Percentiles rank a stretch among this genome's conserved stretches.
Evolutionary conservation across 2,113 vertebrate genomes (phyloP).

Genomic region (Suncus etruscus): DNA sequence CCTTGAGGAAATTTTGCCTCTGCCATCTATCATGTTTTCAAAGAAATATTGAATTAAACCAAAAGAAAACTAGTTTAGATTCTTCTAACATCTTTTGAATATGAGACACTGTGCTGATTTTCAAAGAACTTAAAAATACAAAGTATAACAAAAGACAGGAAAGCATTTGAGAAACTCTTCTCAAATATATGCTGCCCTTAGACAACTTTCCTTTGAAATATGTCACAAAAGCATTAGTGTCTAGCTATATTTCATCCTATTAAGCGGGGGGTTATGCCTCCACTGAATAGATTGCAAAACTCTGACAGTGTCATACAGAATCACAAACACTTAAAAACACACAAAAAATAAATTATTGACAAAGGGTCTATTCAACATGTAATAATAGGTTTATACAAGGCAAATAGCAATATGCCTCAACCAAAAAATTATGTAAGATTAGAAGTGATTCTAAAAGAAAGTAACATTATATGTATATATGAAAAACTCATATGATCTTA

Average conservation of each 20-base stretch:
- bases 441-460: constrained; percentile 20
- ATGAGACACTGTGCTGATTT: constrained; percentile 63
- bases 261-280: background rate
- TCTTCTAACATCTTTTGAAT: constrained; percentile 77
- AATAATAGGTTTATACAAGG: background rate
- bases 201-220: constrained; percentile 76
- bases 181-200: constrained; percentile 69
- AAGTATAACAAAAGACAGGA: constrained; percentile 79
- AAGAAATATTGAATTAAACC: constrained; percentile 74
- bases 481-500: background rate
- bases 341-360: constrained; percentile 52
- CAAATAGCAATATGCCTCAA: background rate
- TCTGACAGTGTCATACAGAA: constrained; percentile 26
- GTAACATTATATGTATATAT: background rate
- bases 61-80: constrained; percentile 66
- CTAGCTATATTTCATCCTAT: constrained; percentile 66
- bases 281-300: constrained; percentile 42
- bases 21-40: constrained; percentile 76
- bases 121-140: constrained; percentile 77
- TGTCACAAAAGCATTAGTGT: constrained; percentile 63
- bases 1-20: constrained; percentile 77
- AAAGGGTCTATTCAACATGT: background rate
- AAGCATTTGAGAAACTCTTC: constrained; percentile 74
- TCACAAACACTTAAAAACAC: constrained; percentile 20
- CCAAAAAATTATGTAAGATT: background rate